These are phyloP conservation scores for Sclerurus mexicanus DNA, from an alignment of 2,113 vertebrate genomes.

Conservation along the genomic window DNA sequence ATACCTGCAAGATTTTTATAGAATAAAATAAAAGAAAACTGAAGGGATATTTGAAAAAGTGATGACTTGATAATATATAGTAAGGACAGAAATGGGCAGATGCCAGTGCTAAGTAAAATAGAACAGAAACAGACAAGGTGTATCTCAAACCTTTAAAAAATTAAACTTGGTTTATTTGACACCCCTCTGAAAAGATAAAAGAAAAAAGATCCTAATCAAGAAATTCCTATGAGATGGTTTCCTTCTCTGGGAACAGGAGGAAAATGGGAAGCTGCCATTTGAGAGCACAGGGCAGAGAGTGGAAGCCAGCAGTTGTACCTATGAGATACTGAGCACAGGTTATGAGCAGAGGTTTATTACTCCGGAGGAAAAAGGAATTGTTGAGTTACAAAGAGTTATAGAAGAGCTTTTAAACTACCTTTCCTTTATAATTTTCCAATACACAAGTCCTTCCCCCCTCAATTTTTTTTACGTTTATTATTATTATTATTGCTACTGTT, in stretches of 20 bases:
- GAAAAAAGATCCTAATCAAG: neutral
- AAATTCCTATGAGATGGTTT: neutral
- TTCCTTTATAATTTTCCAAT: neutral
- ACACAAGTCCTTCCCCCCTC: neutral
- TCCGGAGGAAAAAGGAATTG: neutral
- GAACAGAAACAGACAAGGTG: neutral
- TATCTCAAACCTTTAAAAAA: neutral
- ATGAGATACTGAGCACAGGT: neutral
- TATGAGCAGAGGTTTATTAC: neutral
- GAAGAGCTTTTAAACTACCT: neutral
- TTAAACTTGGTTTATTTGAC: neutral
- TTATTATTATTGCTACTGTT: neutral
- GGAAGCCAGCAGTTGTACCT: neutral
- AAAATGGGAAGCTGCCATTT: neutral
- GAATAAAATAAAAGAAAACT: neutral
- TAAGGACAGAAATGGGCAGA: neutral
- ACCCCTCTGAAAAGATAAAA: neutral
- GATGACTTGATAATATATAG: neutral
- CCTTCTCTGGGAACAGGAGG: neutral
- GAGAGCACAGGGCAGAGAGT: neutral
- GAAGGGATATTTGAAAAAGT: neutral
- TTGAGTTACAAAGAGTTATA: neutral
- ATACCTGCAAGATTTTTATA: neutral
- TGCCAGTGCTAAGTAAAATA: neutral
- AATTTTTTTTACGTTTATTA: neutral